A percentile compares a stretch with the other conserved stretches of the same genome.
Evolutionary conservation across 2,888 invertebrate genomes (phyloP).

Genomic region (Eupsilia transversa): DNA sequence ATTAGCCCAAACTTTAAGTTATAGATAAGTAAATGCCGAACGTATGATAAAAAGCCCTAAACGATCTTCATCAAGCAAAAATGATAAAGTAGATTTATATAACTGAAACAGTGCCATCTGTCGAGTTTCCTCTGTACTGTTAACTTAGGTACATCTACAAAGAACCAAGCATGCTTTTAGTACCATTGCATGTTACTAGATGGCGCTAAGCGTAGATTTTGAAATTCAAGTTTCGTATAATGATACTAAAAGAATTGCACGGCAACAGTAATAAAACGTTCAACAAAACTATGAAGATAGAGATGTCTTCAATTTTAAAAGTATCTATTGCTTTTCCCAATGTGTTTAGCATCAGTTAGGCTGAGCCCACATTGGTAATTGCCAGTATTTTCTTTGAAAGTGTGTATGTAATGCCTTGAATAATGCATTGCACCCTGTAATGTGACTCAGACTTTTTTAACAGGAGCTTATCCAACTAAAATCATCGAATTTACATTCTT

Average conservation of each 20-base stretch:
- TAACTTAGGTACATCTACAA: background rate
- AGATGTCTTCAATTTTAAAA: background rate
- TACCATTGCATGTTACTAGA: background rate
- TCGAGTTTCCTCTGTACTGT: background rate
- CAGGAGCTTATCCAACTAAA: background rate
- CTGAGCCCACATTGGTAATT: background rate
- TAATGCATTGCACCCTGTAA: no score
- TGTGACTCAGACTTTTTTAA: background rate
- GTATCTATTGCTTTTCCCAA: background rate
- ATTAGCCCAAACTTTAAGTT: background rate
- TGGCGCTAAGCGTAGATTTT: background rate
- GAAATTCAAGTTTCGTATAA: no score
- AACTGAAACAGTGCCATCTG: conserved; percentile 13
- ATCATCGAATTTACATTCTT: background rate
- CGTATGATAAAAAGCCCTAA: background rate
- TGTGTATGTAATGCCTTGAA: background rate
- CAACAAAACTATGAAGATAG: background rate
- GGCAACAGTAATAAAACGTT: background rate
- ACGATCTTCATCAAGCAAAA: no score
- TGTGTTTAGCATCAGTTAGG: no score
- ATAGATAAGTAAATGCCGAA: background rate
- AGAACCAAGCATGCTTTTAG: background rate
- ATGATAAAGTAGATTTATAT: background rate
- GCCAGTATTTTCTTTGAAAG: background rate
- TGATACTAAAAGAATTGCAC: no score